These are phyloP conservation scores for Pollimyrus isidori DNA, from an alignment of 2,113 vertebrate genomes.

Conservation along the genomic window DNA sequence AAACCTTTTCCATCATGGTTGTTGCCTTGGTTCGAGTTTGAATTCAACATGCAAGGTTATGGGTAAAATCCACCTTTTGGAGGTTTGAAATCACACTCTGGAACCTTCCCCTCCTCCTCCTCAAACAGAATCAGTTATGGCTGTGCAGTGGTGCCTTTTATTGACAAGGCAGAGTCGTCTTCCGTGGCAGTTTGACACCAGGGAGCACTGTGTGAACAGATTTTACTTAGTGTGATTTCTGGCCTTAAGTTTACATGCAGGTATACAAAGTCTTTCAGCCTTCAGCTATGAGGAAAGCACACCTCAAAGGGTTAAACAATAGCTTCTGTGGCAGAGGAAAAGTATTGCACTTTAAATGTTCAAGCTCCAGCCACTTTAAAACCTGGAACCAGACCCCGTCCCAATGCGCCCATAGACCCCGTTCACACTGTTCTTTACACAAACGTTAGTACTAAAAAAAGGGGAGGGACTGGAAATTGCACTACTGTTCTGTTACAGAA, in stretches of 20 bases:
- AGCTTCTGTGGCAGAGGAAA: conserved; percentile 44
- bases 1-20: not conserved
- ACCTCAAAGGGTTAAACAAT: conserved; percentile 68
- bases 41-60: not conserved
- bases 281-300: conserved; percentile 72
- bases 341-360: conserved; percentile 85
- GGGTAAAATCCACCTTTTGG: not conserved
- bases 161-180: not conserved
- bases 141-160: not conserved
- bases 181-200: not conserved
- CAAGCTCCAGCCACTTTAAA: conserved; percentile 34
- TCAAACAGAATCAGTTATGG: not conserved
- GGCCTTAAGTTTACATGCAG: conserved; percentile 66
- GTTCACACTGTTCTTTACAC: conserved; percentile 52
- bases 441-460: conserved; percentile 74
- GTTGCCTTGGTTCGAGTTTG: not conserved
- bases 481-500: conserved; percentile 80
- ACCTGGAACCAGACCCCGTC: not conserved
- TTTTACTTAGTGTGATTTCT: not conserved
- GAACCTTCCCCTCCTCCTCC: too few species aligned
- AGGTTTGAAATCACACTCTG: not conserved
- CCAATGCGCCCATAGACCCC: not conserved
- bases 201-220: not conserved
- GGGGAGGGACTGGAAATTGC: conserved; percentile 72
- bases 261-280: conserved; percentile 75